phyloP scores from a whole-genome alignment of 2,113 vertebrate species.

The Pygoscelis adeliae region DNA sequence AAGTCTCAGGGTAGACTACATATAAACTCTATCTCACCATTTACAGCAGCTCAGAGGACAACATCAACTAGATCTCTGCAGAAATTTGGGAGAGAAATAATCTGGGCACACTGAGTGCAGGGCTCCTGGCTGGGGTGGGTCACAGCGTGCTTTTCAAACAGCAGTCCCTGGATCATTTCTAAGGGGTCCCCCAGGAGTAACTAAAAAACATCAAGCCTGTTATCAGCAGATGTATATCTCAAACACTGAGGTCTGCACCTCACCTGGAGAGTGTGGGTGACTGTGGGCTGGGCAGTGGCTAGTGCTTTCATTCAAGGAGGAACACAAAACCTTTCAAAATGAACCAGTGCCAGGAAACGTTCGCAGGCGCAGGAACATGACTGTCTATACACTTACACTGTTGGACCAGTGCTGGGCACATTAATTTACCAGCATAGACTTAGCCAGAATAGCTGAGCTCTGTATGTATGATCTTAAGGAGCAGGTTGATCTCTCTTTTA shows the following conservation, averaged over 20 bases:
- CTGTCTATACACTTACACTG: not conserved
- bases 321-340: not conserved
- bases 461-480: not conserved
- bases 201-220: not conserved
- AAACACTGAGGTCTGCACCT: not conserved
- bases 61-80: not conserved
- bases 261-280: not conserved
- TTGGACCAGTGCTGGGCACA: not conserved
- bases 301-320: not conserved
- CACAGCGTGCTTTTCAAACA: not conserved
- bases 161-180: not conserved
- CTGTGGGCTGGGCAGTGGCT: not conserved
- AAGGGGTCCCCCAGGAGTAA: not conserved
- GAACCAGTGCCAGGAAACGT: not conserved
- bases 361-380: not conserved
- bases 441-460: not conserved
- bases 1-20: not conserved
- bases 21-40: not conserved
- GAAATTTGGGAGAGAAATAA: not conserved
- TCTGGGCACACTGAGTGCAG: not conserved
- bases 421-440: not conserved
- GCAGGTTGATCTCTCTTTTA: not conserved
- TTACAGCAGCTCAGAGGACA: not conserved
- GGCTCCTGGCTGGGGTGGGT: not conserved
- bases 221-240: not conserved